Conservation (phyloP, 1,140 invertebrate genomes). For the Sarcophaga peregrina region DNA sequence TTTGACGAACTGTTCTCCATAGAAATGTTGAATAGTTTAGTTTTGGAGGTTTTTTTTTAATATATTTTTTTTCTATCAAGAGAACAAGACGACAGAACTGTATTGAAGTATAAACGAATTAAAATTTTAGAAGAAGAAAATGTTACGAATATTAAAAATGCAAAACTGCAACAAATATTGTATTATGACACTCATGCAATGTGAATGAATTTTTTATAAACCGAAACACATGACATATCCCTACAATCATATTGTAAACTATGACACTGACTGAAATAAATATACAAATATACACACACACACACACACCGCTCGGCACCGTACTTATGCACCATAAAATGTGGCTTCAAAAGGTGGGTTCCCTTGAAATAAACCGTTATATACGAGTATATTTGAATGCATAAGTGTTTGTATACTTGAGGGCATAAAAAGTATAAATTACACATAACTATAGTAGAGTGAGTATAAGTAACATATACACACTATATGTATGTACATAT, state of each 20-base stretch:
- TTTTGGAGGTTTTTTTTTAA: too few relatives aligned
- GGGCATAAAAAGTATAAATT: conserved; percentile 4
- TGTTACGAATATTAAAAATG: not conserved
- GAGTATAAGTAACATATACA: not conserved
- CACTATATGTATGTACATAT: not conserved
- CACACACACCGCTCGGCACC: not conserved
- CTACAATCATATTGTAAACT: not conserved
- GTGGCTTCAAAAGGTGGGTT: conserved; percentile 6
- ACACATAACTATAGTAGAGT: conserved; percentile 3
- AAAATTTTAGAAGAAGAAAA: not conserved
- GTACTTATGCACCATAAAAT: conserved; percentile 8
- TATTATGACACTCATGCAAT: conserved; percentile 4
- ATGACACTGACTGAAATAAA: not conserved
- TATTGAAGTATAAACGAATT: too few relatives aligned
- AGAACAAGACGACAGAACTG: too few relatives aligned
- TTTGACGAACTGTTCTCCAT: too few relatives aligned
- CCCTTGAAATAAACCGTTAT: not conserved
- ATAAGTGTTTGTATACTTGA: not conserved
- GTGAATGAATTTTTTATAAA: conserved; percentile 10
- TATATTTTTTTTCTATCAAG: too few relatives aligned
- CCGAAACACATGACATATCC: not conserved
- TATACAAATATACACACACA: not conserved
- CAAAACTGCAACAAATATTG: conserved; percentile 13
- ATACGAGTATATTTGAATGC: not conserved
- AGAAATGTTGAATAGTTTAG: too few relatives aligned